These are phyloP conservation scores for Boleophthalmus pectinirostris DNA, from an alignment of 2,113 vertebrate genomes.

Conservation along the genomic window DNA sequence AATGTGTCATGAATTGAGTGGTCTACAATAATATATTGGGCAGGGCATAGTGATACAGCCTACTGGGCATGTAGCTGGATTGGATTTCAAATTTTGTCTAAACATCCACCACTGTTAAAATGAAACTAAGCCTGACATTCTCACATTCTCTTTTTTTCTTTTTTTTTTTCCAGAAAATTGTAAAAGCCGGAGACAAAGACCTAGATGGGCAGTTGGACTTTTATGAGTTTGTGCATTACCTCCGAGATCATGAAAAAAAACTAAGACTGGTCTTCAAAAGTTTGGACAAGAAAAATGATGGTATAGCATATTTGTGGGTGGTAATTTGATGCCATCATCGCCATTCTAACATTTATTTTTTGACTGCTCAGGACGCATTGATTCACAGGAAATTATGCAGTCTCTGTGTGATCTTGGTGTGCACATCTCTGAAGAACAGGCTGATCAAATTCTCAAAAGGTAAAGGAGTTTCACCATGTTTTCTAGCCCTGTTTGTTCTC, in stretches of 20 bases:
- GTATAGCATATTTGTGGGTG: slow-evolving; percentile 66
- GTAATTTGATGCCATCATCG: not conserved
- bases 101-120: not conserved
- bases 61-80: not conserved
- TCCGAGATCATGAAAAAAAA: slow-evolving; percentile 95
- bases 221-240: slow-evolving; percentile 95
- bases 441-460: slow-evolving; percentile 94
- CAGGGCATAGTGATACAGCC: not conserved
- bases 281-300: slow-evolving; percentile 94
- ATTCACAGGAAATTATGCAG: slow-evolving; percentile 95
- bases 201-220: slow-evolving; percentile 95
- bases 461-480: slow-evolving; percentile 52
- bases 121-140: not conserved
- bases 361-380: slow-evolving; percentile 82
- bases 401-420: slow-evolving; percentile 92
- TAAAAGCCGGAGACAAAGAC: slow-evolving; percentile 95
- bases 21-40: not conserved
- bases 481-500: not conserved
- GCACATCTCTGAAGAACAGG: slow-evolving; percentile 94
- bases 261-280: slow-evolving; percentile 95
- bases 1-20: no score
- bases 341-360: not conserved
- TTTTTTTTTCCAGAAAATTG: slow-evolving; percentile 85
- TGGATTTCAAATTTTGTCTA: no score
- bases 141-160: not conserved